Evolutionary conservation across 92 coral and sea anemone species (phyloP).

Genomic region (Siderastrea siderea): DNA sequence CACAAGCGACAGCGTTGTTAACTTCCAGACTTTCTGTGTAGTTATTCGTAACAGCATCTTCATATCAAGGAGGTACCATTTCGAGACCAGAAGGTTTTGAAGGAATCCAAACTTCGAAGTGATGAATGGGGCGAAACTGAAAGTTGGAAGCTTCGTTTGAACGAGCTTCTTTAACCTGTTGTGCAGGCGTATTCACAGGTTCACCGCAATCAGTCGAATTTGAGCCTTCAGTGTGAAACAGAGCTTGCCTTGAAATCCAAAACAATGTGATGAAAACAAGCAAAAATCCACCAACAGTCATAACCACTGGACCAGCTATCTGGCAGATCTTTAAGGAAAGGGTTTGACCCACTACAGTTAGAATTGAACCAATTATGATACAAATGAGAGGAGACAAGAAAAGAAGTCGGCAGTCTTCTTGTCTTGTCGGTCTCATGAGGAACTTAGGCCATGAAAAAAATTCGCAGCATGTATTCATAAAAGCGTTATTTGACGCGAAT

Average conservation of each 20-base stretch:
- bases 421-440: too few species aligned
- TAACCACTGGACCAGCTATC: too few species aligned
- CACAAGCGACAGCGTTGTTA: not conserved
- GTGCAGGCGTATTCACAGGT: not conserved
- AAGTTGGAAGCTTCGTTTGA: not conserved
- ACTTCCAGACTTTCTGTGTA: not conserved
- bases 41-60: not conserved
- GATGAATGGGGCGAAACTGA: constrained; percentile 22
- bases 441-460: too few species aligned
- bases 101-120: not conserved
- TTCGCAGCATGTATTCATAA: too few species aligned
- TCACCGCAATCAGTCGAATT: not conserved
- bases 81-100: not conserved
- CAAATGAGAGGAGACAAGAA: too few species aligned
- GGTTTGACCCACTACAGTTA: too few species aligned
- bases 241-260: not conserved
- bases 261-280: too few species aligned
- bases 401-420: too few species aligned
- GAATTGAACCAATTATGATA: too few species aligned
- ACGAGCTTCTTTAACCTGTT: not conserved
- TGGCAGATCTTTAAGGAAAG: too few species aligned
- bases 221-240: not conserved
- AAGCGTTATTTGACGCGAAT: too few species aligned
- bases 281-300: too few species aligned
- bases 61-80: constrained; percentile 20